phyloP scores from a whole-genome alignment of 1,140 invertebrate species.

The Drosophila funebris region DNA sequence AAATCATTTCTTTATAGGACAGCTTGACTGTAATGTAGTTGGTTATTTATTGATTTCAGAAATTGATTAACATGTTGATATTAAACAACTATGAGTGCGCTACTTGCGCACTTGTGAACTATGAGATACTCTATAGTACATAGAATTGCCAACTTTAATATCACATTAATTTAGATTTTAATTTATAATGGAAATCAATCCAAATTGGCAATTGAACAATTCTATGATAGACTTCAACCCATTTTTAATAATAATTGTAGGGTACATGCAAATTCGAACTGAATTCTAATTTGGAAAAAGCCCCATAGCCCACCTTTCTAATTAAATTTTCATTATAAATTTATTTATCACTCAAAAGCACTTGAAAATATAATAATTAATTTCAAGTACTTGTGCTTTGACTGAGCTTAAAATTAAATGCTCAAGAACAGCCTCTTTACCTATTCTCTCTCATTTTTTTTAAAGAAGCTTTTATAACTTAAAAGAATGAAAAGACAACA shows the following conservation, averaged over 20 bases:
- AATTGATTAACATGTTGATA: constrained; percentile 19
- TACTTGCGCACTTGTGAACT: neutral
- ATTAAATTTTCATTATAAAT: neutral
- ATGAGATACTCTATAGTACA: neutral
- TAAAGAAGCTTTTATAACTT: neutral
- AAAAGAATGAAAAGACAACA: neutral
- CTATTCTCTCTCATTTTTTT: neutral
- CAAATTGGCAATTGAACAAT: no score
- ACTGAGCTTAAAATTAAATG: neutral
- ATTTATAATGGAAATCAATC: no score
- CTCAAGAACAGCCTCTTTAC: neutral
- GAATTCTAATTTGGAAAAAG: neutral
- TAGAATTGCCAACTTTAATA: no score
- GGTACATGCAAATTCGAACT: neutral
- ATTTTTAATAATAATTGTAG: neutral
- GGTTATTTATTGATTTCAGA: constrained; percentile 12
- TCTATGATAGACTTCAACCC: no score
- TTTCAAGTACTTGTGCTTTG: neutral
- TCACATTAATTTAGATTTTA: no score
- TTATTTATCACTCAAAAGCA: neutral
- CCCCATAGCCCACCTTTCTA: neutral
- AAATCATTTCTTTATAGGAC: no score
- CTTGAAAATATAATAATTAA: constrained; percentile 9
- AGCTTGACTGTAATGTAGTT: neutral
- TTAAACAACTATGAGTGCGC: neutral